Evolutionary conservation across 2,797 vertebrate species (phyloP).

Genomic region (Neosalanx taihuensis): DNA sequence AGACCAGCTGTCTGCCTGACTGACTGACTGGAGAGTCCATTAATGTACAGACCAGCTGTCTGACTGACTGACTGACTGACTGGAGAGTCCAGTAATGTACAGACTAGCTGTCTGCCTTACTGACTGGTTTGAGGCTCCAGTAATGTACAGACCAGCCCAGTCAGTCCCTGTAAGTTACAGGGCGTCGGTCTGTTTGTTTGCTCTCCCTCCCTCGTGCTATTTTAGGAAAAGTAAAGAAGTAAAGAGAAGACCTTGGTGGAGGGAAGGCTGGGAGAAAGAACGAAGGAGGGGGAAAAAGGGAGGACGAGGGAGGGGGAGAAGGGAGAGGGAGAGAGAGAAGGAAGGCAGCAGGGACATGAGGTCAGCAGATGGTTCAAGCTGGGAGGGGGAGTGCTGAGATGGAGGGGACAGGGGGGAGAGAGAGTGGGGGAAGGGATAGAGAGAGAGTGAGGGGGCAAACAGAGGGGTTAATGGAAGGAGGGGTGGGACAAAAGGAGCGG

Average conservation of each 20-base stretch:
- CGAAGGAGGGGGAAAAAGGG: conserved; percentile 38
- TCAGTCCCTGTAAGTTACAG: conserved; percentile 47
- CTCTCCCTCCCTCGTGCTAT: conserved; percentile 51
- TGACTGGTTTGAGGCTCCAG: conserved; percentile 29
- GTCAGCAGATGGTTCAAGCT: conserved; percentile 64
- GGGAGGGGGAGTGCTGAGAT: conserved; percentile 18
- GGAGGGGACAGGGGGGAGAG: conserved; percentile 31
- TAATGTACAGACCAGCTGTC: no score
- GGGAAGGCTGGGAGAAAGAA: conserved; percentile 37
- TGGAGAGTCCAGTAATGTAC: no score
- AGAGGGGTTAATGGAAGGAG: conserved; percentile 11
- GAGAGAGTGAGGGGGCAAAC: not conserved
- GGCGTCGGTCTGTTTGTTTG: conserved; percentile 60
- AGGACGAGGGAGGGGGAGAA: conserved; percentile 10
- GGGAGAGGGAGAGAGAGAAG: conserved; percentile 27
- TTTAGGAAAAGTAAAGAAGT: conserved; percentile 63
- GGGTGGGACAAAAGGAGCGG: not conserved
- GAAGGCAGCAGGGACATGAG: conserved; percentile 64
- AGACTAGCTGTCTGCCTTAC: conserved; percentile 23
- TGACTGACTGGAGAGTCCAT: no score
- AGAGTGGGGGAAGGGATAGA: not conserved
- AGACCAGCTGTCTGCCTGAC: no score
- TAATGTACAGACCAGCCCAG: conserved; percentile 1
- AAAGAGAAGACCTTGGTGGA: conserved; percentile 46
- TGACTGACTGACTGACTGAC: not conserved